Conservation (phyloP, 2,113 vertebrate genomes). For the Strigops habroptila region DNA sequence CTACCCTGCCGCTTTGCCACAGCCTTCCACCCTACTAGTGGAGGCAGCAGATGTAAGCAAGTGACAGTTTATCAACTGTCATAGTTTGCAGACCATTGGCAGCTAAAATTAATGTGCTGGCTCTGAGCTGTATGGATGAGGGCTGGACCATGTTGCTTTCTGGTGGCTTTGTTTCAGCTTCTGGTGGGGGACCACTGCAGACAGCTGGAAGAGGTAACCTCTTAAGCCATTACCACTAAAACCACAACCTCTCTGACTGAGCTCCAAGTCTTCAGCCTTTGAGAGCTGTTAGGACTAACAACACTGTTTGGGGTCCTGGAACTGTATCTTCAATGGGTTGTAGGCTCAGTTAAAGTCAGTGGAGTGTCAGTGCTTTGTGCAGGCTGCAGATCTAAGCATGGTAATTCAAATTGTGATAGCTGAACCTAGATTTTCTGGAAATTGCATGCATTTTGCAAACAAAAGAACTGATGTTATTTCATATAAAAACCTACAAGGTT, state of each 20-base stretch:
- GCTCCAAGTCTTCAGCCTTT: background rate
- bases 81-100: slow-evolving; percentile 8
- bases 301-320: background rate
- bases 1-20: background rate
- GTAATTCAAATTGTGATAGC: background rate
- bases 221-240: slow-evolving; percentile 3
- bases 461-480: background rate
- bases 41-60: slow-evolving; percentile 27
- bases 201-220: slow-evolving; percentile 41
- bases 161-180: slow-evolving; percentile 43
- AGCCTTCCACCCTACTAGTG: background rate
- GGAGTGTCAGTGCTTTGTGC: background rate
- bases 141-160: background rate
- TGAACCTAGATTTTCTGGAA: background rate
- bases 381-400: background rate
- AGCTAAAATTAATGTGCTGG: slow-evolving; percentile 46
- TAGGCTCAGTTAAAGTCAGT: background rate
- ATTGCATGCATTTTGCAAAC: background rate
- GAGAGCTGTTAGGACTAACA: background rate
- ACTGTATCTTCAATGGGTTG: background rate
- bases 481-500: background rate
- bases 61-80: slow-evolving; percentile 31
- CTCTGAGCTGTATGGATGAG: background rate
- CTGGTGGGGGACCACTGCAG: slow-evolving; percentile 3
- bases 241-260: background rate